Conservation (phyloP, 2,113 vertebrate genomes). For the Leiothrix lutea region DNA sequence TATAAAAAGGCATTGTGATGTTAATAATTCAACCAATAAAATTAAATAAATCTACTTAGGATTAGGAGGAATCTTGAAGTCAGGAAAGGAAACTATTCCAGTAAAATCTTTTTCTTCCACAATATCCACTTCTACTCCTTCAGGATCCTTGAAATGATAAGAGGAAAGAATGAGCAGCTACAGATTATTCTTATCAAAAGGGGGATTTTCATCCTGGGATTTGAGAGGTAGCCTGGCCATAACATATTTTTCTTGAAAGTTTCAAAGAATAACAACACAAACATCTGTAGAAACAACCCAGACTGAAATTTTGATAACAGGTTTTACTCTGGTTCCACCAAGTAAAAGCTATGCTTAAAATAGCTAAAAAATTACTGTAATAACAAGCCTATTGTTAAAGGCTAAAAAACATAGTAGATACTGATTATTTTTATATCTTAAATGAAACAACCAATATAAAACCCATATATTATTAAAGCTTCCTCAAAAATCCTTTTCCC, state of each 20-base stretch:
- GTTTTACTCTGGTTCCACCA: background rate
- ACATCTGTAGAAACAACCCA: background rate
- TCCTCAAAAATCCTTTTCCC: background rate
- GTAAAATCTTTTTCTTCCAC: conserved; percentile 82
- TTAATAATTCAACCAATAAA: background rate
- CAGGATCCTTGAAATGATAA: conserved; percentile 82
- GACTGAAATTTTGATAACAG: background rate
- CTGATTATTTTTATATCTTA: background rate
- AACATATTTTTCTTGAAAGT: background rate
- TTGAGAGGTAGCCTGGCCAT: background rate
- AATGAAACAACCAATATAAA: background rate
- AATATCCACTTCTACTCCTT: conserved; percentile 79
- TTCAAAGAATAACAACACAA: background rate
- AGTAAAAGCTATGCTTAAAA: background rate
- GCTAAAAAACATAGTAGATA: background rate
- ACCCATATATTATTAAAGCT: background rate
- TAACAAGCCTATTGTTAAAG: background rate
- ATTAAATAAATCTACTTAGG: conserved; percentile 80
- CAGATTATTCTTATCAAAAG: background rate
- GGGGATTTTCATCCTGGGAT: too few species aligned
- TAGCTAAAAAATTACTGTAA: background rate
- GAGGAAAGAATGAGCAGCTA: background rate
- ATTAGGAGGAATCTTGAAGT: conserved; percentile 91
- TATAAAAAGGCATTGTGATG: background rate
- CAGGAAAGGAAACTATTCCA: conserved; percentile 87